Evolutionary conservation across 2,888 invertebrate genomes (phyloP).

Genomic region (Chrysolina americana): DNA sequence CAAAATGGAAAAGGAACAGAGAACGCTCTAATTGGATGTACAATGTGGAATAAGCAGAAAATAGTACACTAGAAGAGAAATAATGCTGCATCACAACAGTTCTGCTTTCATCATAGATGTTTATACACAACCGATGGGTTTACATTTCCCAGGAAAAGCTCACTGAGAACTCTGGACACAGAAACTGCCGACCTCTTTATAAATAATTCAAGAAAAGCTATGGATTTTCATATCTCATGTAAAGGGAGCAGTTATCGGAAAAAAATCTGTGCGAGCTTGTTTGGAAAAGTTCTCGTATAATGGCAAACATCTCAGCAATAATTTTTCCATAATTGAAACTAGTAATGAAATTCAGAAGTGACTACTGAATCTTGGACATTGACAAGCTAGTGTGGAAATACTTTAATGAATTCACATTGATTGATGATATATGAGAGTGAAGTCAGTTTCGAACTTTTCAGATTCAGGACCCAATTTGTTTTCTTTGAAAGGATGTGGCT

Average conservation of each 20-base stretch:
- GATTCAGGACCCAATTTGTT: no score
- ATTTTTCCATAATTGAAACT: no score
- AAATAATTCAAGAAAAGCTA: background rate
- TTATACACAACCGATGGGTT: background rate
- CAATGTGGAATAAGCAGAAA: background rate
- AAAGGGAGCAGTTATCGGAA: background rate
- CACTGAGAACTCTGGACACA: background rate
- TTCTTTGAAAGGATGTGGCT: no score
- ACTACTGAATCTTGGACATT: no score
- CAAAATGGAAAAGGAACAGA: background rate
- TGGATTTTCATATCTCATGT: background rate
- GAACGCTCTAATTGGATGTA: background rate
- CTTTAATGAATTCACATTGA: no score
- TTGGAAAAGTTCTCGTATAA: no score
- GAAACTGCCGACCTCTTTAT: background rate
- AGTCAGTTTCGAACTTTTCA: no score
- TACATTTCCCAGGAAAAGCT: background rate
- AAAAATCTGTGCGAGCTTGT: background rate
- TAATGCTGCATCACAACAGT: background rate
- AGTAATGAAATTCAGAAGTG: no score
- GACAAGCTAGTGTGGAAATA: no score
- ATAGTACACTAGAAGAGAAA: background rate
- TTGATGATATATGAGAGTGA: no score
- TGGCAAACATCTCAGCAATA: no score
- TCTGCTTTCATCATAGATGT: background rate